Conservation (phyloP, 2,797 vertebrate genomes). For the Sardinella longiceps region DNA sequence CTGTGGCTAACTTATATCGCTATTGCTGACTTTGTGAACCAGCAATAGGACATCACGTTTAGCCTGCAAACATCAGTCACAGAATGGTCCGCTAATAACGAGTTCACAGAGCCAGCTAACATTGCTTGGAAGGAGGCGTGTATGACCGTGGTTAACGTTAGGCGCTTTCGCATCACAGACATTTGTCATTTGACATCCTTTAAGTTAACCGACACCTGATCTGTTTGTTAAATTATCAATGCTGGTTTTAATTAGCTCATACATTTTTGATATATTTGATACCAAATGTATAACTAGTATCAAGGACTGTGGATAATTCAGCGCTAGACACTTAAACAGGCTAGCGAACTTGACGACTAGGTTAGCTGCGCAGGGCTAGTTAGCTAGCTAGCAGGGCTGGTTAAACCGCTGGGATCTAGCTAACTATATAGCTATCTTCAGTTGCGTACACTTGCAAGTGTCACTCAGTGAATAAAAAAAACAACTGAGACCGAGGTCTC, state of each 20-base stretch:
- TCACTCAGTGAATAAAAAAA: not conserved
- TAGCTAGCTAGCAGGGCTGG: slow-evolving; percentile 6
- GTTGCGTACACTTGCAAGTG: not conserved
- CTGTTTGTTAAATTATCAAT: not conserved
- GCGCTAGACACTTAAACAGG: slow-evolving; percentile 59
- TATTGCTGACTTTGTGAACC: not conserved
- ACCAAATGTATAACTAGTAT: not conserved
- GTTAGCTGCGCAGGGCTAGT: slow-evolving; percentile 57
- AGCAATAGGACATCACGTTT: slow-evolving; percentile 33
- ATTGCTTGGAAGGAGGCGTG: slow-evolving; percentile 7
- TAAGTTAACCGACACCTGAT: not conserved
- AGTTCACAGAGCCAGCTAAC: slow-evolving; percentile 2
- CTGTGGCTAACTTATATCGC: not conserved
- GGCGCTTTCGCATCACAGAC: slow-evolving; percentile 65
- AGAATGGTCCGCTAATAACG: slow-evolving; percentile 29
- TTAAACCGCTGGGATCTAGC: not conserved
- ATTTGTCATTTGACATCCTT: slow-evolving; percentile 58
- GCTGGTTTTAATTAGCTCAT: not conserved
- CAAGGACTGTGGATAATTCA: slow-evolving; percentile 36
- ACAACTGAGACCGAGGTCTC: not conserved
- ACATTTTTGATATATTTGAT: not conserved
- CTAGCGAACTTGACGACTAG: slow-evolving; percentile 54
- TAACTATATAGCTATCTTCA: not conserved
- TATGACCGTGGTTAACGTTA: slow-evolving; percentile 52
- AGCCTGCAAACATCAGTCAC: slow-evolving; percentile 37